phyloP scores from a whole-genome alignment of 2,797 vertebrate species.

The Peromyscus attwateri region DNA sequence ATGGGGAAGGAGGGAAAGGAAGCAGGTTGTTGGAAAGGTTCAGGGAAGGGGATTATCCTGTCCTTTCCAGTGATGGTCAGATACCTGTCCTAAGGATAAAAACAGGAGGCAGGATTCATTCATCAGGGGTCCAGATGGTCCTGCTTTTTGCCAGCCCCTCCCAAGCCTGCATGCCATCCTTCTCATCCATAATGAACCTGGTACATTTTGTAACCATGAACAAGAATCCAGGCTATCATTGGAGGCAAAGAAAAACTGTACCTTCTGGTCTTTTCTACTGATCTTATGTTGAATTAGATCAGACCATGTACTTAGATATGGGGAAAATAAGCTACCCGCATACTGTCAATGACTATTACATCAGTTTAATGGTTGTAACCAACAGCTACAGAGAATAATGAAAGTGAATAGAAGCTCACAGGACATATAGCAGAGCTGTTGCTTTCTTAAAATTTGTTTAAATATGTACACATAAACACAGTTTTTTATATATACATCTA shows the following conservation, averaged over 20 bases:
- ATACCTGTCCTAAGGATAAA: not conserved
- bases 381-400: not conserved
- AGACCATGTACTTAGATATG: not conserved
- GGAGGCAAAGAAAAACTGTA: not conserved
- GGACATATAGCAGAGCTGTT: not conserved
- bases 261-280: not conserved
- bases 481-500: not conserved
- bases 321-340: not conserved
- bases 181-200: not conserved
- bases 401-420: not conserved
- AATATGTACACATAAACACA: not conserved
- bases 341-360: not conserved
- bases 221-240: not conserved
- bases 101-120: not conserved
- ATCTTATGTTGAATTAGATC: not conserved
- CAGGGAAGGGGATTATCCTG: not conserved
- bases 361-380: slow-evolving; percentile 12
- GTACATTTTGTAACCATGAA: not conserved
- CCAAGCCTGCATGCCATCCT: not conserved
- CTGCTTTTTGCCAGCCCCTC: too few species aligned
- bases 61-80: not conserved
- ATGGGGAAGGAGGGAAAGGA: not conserved
- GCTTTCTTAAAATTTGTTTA: not conserved
- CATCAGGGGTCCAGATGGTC: not conserved
- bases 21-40: not conserved